Base-by-base conservation (phyloP, 2,113 vertebrate species). In the Hemichromis elongatus region DNA sequence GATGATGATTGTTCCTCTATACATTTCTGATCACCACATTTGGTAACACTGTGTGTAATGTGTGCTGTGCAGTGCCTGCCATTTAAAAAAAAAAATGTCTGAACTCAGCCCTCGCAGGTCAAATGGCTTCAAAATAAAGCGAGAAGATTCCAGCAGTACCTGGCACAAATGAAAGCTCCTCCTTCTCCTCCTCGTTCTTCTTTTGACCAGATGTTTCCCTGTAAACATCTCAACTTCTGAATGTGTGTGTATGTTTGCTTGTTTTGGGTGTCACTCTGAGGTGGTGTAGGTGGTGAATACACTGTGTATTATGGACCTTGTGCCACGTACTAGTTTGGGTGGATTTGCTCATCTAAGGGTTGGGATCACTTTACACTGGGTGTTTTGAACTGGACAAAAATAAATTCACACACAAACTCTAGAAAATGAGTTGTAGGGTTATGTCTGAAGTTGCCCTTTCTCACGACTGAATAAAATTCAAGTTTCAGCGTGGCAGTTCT, bases 1-100 rank as follows among this genome's bases (percentile, higher is more conserved):
- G 97, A 97, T 95, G 98, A 97, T 95, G 97, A 96, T 94, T 96
- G 96, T 97, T 96, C 96, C 91, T 99, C 92, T 73, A 85, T 98
- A 97, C 96, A 97, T 97, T 98, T 99, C 96, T 99, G 96, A 98
- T 96, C 95, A 96, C 94, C 81, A 83, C 90, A 52, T 77, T 35
- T 91, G 95, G 92, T 93, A 91, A 90, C 88, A 80, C 75, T 73
- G 88, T 89, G 82, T 92, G 88, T 80, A 45, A 80, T 77, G 84
- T 90, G 86, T 90, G 90, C 80, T 40, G 63, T 92, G 91, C 82
- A 35, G 87, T 93, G 53, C 1, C 1, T 40, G 18, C 18, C 7
- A 6, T 42, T 14, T 10, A 37, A 42, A 68, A 68, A 42, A 42
- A 26, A 24, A 68, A 68, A 68, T 24, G 10, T 86, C 56, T 57